Base-by-base conservation (phyloP, 2,113 vertebrate species). In the Elephantulus edwardii region DNA sequence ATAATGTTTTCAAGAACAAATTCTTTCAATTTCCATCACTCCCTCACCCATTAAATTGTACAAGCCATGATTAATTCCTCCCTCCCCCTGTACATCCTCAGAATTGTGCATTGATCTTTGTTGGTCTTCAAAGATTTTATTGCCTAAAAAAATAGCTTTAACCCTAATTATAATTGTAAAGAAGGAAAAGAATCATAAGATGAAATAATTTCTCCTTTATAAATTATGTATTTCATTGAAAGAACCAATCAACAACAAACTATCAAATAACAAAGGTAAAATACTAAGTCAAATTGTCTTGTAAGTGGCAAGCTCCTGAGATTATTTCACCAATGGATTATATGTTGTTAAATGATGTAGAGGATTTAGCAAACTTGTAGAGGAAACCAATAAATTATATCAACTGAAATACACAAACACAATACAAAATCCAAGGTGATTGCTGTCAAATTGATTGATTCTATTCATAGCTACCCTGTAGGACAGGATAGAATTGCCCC, bases 131-230 rank as follows among this genome's bases (percentile, higher is more conserved):
- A 88, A 96, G 75, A 72, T 66, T 93, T 94, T 93, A 90, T 93
- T 94, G 60, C 54, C 86, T 94, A 74, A 93, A 83, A 74, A 94
- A 92, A 78, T 79, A 80, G 42, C 50, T 79, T 95, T 94, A 96
- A 93, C 71, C 79, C 33, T 60, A 64, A 62, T 86, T 80, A 42
- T 92, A 71, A 93, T 58, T 83, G 83, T 77, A 33, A 88, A 83
- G 33, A 92, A 5, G 66, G 11, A 40, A 68, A 38, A 38, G 35
- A 38, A 24, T 83, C 60, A 78, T 75, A 87, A 52, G 46, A 70
- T 78, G 70, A 88, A 76, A 54, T 24, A n/a, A 42, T 9, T 8
- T n/a, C 26, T 66, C 9, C 6, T 30, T 33, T 76, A 58, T 46
- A 66, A n/a, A 33, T n/a, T n/a, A n/a, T n/a, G n/a, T n/a, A n/a